Conservation (phyloP, 2,113 vertebrate genomes). For the Aegithalos caudatus region DNA sequence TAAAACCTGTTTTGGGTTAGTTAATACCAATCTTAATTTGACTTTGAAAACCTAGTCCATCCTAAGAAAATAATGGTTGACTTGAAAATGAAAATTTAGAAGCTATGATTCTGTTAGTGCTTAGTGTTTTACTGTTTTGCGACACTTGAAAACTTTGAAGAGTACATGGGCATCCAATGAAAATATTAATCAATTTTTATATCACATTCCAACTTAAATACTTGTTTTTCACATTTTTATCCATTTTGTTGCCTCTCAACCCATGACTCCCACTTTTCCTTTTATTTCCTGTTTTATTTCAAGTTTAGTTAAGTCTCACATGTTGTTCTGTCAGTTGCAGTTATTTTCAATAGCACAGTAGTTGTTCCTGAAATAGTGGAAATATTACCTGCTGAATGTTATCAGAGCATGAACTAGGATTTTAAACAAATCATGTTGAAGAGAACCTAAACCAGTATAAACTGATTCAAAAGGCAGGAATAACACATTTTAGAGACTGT, state of each 20-base stretch:
- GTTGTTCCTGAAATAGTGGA: neutral
- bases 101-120: neutral
- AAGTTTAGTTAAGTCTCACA: neutral
- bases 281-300: neutral
- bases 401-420: neutral
- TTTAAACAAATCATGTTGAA: neutral
- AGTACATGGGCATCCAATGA: neutral
- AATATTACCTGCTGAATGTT: neutral
- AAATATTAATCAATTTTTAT: neutral
- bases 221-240: neutral
- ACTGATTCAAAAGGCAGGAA: neutral
- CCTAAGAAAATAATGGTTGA: neutral
- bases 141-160: neutral
- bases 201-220: neutral
- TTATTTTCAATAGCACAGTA: neutral
- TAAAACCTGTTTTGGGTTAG: neutral
- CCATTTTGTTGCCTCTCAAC: neutral
- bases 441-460: neutral
- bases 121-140: neutral
- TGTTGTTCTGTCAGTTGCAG: neutral
- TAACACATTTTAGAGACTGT: neutral
- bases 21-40: neutral
- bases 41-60: neutral
- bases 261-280: neutral
- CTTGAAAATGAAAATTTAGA: neutral